Conservation (phyloP, 2,888 invertebrate genomes). For the Zootermopsis nevadensis region DNA sequence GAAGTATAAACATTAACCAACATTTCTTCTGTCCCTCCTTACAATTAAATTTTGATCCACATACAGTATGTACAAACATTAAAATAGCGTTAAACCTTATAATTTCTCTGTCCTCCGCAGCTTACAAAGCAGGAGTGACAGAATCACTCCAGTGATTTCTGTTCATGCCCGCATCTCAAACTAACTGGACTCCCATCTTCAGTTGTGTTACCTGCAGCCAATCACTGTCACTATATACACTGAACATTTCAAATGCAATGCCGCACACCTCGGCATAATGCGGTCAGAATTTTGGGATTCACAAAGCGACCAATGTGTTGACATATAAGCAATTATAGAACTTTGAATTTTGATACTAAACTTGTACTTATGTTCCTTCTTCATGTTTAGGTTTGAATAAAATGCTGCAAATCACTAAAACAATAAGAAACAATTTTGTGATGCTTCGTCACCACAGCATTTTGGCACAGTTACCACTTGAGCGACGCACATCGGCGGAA, state of each 20-base stretch:
- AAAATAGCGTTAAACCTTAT: constrained; percentile 43
- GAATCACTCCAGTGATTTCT: background rate
- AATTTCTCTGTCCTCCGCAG: background rate
- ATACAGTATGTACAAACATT: constrained; percentile 50
- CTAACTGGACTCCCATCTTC: constrained; percentile 26
- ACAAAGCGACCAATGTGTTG: background rate
- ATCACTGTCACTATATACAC: constrained; percentile 9
- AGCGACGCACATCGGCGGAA: constrained; percentile 6
- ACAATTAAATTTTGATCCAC: constrained; percentile 41
- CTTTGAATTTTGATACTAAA: background rate
- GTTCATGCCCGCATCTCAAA: background rate
- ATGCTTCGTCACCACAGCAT: background rate
- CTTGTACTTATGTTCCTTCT: background rate
- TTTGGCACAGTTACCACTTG: constrained; percentile 35
- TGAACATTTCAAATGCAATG: background rate
- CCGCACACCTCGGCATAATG: background rate
- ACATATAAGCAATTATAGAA: background rate
- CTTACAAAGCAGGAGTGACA: background rate
- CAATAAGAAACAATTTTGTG: background rate
- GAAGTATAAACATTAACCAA: constrained; percentile 12
- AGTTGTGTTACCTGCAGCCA: background rate
- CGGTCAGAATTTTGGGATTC: background rate
- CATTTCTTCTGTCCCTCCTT: background rate
- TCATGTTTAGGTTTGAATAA: background rate
- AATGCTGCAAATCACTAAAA: background rate